These are phyloP conservation scores for Zhuqinia jingwanae DNA, from an alignment of 2,888 invertebrate genomes.

Conservation along the genomic window DNA sequence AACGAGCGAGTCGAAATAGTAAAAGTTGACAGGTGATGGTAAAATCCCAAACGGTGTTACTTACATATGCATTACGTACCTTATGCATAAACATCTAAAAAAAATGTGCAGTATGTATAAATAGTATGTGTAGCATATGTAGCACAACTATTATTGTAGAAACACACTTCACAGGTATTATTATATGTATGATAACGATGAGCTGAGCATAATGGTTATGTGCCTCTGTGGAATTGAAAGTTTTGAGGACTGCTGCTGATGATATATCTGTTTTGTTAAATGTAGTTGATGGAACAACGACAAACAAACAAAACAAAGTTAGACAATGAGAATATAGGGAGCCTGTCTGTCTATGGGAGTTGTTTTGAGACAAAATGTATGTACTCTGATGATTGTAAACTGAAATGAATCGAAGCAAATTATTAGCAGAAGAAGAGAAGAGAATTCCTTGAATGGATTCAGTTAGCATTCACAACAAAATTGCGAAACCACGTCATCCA, in stretches of 20 bases:
- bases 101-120: too few species aligned
- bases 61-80: too few species aligned
- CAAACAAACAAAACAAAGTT: constrained; percentile 60
- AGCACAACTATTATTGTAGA: too few species aligned
- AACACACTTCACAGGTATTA: too few species aligned
- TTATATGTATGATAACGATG: background rate
- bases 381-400: constrained; percentile 48
- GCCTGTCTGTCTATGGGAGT: background rate
- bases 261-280: background rate
- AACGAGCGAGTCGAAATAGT: background rate
- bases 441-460: constrained; percentile 36
- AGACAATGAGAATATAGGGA: constrained; percentile 52
- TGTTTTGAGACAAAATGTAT: constrained; percentile 20
- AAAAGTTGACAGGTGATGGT: constrained; percentile 36
- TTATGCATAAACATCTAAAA: too few species aligned
- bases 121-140: too few species aligned
- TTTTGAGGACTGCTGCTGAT: background rate
- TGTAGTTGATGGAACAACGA: background rate
- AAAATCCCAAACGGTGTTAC: background rate
- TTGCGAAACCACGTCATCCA: constrained; percentile 15
- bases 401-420: constrained; percentile 58
- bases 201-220: background rate
- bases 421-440: constrained; percentile 24
- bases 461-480: constrained; percentile 19
- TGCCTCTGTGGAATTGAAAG: background rate